Evolutionary conservation across 2,797 vertebrate genomes (phyloP).

Genomic region (Macropus fuliginosus): DNA sequence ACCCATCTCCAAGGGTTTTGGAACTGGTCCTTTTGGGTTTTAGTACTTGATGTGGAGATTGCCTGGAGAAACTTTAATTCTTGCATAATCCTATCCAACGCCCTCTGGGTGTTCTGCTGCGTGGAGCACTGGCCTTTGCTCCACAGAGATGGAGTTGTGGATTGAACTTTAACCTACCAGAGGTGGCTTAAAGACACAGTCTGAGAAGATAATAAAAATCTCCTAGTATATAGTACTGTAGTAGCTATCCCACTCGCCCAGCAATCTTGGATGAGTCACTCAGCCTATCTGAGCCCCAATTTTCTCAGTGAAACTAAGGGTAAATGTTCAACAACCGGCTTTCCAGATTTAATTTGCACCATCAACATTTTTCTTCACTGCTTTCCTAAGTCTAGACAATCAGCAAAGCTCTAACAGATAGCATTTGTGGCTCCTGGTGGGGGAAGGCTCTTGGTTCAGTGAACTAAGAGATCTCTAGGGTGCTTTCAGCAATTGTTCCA

Average conservation of each 20-base stretch:
- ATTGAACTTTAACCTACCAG: slow-evolving; percentile 44
- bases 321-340: not conserved
- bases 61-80: slow-evolving; percentile 29
- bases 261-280: not conserved
- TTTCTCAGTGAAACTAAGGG: not conserved
- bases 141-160: not conserved
- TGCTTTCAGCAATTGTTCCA: not conserved
- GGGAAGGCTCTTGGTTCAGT: not conserved
- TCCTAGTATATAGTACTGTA: not conserved
- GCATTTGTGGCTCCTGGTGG: not conserved
- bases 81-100: slow-evolving; percentile 57
- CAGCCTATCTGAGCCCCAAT: not conserved
- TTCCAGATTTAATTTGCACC: not conserved
- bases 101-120: not conserved
- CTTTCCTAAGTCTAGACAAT: not conserved
- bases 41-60: not conserved
- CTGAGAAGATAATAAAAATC: not conserved
- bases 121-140: slow-evolving; percentile 7
- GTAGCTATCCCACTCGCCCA: no score
- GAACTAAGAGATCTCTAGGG: not conserved
- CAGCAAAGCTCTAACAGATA: not conserved
- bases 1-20: not conserved
- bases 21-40: not conserved
- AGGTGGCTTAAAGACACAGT: slow-evolving; percentile 38
- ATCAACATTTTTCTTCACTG: not conserved